These are phyloP conservation scores for Leptinotarsa defecta DNA, from an alignment of 1,140 invertebrate genomes.

Conservation along the genomic window DNA sequence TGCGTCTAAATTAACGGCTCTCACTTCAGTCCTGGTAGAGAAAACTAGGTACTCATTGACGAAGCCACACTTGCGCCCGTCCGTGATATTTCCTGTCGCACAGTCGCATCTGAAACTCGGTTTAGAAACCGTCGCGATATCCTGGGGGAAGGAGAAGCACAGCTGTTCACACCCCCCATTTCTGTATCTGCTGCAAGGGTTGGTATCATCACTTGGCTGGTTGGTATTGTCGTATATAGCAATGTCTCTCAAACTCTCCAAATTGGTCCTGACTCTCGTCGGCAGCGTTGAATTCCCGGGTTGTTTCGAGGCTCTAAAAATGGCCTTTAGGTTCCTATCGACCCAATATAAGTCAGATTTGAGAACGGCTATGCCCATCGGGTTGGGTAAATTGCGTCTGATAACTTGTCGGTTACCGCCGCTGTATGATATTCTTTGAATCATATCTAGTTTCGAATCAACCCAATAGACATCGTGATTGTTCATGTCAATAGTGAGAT, in stretches of 20 bases:
- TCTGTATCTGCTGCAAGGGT: conserved; percentile 74
- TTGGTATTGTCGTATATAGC: conserved; percentile 87
- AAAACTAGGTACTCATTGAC: conserved; percentile 90
- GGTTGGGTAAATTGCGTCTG: conserved; percentile 87
- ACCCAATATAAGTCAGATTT: conserved; percentile 92
- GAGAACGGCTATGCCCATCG: conserved; percentile 90
- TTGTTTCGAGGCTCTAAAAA: conserved; percentile 84
- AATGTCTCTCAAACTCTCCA: conserved; percentile 85
- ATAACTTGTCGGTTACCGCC: conserved; percentile 83
- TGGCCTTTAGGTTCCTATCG: conserved; percentile 87
- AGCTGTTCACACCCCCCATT: conserved; percentile 91
- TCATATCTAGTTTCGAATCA: conserved; percentile 89
- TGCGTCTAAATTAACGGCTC: conserved; percentile 83
- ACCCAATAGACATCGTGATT: conserved; percentile 98
- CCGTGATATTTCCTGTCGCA: conserved; percentile 77
- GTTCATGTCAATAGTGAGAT: conserved; percentile 90
- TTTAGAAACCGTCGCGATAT: conserved; percentile 48
- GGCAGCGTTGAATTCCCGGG: conserved; percentile 71
- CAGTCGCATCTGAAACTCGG: conserved; percentile 78
- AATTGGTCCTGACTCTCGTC: conserved; percentile 76
- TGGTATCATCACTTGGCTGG: conserved; percentile 79
- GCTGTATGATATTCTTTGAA: conserved; percentile 84
- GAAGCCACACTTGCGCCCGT: conserved; percentile 74
- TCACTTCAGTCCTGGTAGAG: conserved; percentile 88
- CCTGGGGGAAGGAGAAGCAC: conserved; percentile 88